Conservation (phyloP, 92 coral and sea anemone genomes). For the Parazoanthus swiftii region DNA sequence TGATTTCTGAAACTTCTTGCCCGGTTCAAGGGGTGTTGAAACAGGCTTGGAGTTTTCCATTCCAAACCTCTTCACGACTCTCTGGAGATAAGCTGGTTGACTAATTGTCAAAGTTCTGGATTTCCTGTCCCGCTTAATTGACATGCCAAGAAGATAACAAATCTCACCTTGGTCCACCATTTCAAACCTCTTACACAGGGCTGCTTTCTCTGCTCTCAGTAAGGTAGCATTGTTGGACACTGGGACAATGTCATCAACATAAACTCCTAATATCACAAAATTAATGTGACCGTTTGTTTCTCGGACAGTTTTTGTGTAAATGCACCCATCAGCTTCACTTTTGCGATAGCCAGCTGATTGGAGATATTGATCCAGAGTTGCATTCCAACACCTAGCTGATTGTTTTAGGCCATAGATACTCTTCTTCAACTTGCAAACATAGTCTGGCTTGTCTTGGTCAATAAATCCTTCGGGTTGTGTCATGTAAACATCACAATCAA, state of each 20-base stretch:
- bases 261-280: constrained; percentile 50
- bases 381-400: constrained; percentile 64
- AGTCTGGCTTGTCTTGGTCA: constrained; percentile 62
- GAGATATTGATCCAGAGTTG: constrained; percentile 42
- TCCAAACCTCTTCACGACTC: too few species aligned
- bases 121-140: constrained; percentile 58
- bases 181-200: constrained; percentile 46
- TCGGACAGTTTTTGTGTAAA: constrained; percentile 45
- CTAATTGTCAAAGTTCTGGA: constrained; percentile 45
- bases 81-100: too few species aligned
- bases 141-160: constrained; percentile 62
- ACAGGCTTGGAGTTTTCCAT: constrained; percentile 55
- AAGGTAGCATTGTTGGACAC: constrained; percentile 46
- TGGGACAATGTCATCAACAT: constrained; percentile 56
- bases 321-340: constrained; percentile 46
- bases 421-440: constrained; percentile 56
- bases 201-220: constrained; percentile 67
- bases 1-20: constrained; percentile 55
- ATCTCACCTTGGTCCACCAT: constrained; percentile 64
- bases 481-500: constrained; percentile 46
- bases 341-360: constrained; percentile 45
- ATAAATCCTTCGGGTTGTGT: constrained; percentile 61
- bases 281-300: constrained; percentile 43
- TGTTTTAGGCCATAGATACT: constrained; percentile 58
- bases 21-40: constrained; percentile 63